These are phyloP conservation scores for Chymomyza procnemis DNA, from an alignment of 2,888 invertebrate genomes.

Conservation along the genomic window DNA sequence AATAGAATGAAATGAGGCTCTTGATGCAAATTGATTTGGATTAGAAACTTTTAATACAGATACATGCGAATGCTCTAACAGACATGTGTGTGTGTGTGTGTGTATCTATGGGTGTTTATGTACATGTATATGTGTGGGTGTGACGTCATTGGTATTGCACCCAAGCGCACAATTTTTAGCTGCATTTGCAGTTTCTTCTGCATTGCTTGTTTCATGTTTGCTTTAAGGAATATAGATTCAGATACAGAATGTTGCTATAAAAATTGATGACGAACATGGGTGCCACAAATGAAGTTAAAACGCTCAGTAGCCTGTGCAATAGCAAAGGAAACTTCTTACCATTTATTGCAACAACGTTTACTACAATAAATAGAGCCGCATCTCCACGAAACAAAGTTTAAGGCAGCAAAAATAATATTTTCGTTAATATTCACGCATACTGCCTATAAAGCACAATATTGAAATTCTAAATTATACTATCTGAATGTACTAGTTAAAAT, in stretches of 20 bases:
- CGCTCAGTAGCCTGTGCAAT: neutral
- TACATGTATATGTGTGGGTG: constrained; percentile 1
- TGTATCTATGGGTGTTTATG: constrained; percentile 21
- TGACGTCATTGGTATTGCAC: neutral
- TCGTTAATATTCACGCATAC: too few species aligned
- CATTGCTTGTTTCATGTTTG: neutral
- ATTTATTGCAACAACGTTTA: neutral
- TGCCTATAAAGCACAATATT: too few species aligned
- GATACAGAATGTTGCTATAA: neutral
- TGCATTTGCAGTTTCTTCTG: neutral
- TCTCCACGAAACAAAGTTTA: neutral
- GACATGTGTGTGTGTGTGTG: constrained; percentile 28
- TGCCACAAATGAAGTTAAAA: neutral
- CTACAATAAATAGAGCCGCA: neutral
- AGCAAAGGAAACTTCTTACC: neutral
- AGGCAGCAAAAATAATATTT: neutral
- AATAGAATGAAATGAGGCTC: constrained; percentile 77
- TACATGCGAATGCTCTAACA: constrained; percentile 15
- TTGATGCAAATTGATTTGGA: constrained; percentile 77
- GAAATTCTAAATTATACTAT: too few species aligned
- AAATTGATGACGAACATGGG: neutral
- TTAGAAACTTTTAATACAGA: constrained; percentile 67
- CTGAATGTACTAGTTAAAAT: too few species aligned
- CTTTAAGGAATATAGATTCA: neutral
- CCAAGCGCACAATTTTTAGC: neutral